These are phyloP conservation scores for Echeneis naucrates DNA, from an alignment of 2,797 vertebrate genomes.

Conservation along the genomic window DNA sequence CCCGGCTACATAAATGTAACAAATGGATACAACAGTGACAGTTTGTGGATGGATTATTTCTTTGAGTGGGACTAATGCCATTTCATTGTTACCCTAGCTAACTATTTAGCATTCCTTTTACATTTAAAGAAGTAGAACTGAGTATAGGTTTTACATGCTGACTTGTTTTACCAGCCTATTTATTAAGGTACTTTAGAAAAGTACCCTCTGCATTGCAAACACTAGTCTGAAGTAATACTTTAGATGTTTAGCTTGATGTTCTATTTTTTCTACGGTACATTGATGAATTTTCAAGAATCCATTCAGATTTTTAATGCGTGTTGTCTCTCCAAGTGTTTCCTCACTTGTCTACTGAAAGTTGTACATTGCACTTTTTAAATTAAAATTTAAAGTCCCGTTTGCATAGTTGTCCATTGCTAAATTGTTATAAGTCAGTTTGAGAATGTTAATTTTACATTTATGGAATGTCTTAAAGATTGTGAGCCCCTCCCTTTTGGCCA, in stretches of 20 bases:
- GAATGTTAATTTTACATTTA: constrained; percentile 73
- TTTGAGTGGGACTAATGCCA: constrained; percentile 48
- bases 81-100: too few species aligned
- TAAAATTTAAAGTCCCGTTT: constrained; percentile 53
- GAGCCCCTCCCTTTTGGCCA: constrained; percentile 23
- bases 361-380: constrained; percentile 66
- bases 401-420: constrained; percentile 44
- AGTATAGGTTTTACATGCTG: constrained; percentile 48
- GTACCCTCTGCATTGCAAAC: constrained; percentile 57
- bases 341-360: constrained; percentile 57
- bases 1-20: neutral
- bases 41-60: constrained; percentile 8
- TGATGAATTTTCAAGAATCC: constrained; percentile 53
- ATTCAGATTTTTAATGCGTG: constrained; percentile 50
- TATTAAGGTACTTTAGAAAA: constrained; percentile 76
- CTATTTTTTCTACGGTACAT: constrained; percentile 64
- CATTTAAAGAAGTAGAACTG: constrained; percentile 55
- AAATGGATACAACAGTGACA: neutral
- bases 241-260: constrained; percentile 34
- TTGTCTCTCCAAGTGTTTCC: constrained; percentile 47
- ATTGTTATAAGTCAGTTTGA: constrained; percentile 53
- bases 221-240: constrained; percentile 41
- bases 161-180: constrained; percentile 69
- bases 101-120: constrained; percentile 65
- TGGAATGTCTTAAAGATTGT: constrained; percentile 49